Base-by-base conservation (phyloP, 2,888 invertebrate species). In the Gymnosoma rotundatum region DNA sequence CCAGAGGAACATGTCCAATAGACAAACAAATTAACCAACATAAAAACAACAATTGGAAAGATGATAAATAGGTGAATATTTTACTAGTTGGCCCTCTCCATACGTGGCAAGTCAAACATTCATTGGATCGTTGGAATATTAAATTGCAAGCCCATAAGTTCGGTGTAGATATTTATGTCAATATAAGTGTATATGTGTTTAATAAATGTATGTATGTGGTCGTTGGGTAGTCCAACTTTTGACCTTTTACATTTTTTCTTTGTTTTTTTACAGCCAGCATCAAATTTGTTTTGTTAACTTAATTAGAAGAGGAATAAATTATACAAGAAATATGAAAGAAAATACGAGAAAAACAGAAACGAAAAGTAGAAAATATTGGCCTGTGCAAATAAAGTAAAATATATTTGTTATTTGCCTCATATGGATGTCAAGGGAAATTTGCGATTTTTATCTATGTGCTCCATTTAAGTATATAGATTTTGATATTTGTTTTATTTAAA, bases 61-160 rank as follows among this genome's bases (percentile, higher is more conserved):
- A 81, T 81, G 75, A 81, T 81, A 81, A 75, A 81, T 75, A 75
- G 67, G 32, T 42, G 75, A 81, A 81, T 81, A 75, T 69, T 66
- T 81, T 75, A 81, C 75, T 25, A 75, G 54, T 6, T 63, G 48
- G 32, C 20, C 69, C 75, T 79, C 50, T 79, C 50, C 66, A 52
- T 14, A 32, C 56, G 9, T 42, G 69, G 54, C 60, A 74, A 63
- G 38, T 56, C 56, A 8, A 58, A 38, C 48, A 50, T 64, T 64
- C 25, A 52, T 66, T 64, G 64, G 25, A 72, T 73, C 58, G 48
- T 50, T 42, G 66, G 66, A 73, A 52, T 79, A 79, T 79, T 79
- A 38, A 72, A 48, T 56, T 20, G 36, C 21, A 38, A 58, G 18
- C 48, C 21, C 61, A 58, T 48, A 18, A 72, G 38, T 25, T 38